Evolutionary conservation across 2,888 invertebrate species (phyloP).

Genomic region (Deilephila elpenor): DNA sequence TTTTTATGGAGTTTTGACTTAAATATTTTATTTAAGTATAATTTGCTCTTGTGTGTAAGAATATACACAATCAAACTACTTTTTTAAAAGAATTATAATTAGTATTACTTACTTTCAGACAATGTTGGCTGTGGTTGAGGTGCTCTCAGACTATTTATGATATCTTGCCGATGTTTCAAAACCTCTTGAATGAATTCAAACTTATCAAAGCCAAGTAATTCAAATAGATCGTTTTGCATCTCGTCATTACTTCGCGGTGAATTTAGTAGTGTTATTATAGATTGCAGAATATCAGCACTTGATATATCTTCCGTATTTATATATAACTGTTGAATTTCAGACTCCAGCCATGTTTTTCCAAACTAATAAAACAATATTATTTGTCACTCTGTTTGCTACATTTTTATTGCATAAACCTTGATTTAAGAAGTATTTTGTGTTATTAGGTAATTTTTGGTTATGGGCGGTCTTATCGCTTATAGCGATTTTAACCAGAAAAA

Average conservation of each 20-base stretch:
- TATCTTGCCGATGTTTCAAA: conserved; percentile 86
- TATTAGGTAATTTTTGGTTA: too few species aligned
- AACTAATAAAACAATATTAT: conserved; percentile 64
- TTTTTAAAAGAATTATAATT: conserved; percentile 3
- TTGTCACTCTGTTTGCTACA: too few species aligned
- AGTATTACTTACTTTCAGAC: conserved; percentile 62
- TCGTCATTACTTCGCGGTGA: conserved; percentile 87
- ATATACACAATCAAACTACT: neutral
- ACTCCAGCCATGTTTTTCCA: conserved; percentile 83
- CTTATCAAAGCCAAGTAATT: conserved; percentile 94
- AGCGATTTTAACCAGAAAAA: too few species aligned
- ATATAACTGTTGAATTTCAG: conserved; percentile 80
- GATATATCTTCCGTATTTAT: conserved; percentile 76
- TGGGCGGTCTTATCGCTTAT: too few species aligned
- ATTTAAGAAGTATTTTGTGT: too few species aligned
- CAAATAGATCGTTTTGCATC: conserved; percentile 93
- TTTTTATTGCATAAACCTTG: too few species aligned
- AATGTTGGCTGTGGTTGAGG: conserved; percentile 63
- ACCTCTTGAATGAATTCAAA: conserved; percentile 90
- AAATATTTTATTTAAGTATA: too few species aligned
- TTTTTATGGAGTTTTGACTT: too few species aligned
- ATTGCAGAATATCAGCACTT: conserved; percentile 84
- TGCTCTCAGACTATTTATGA: conserved; percentile 70
- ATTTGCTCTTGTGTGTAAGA: too few species aligned
- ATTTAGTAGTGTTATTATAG: conserved; percentile 85